Evolutionary conservation across 2,888 invertebrate genomes (phyloP), one percentile per base, ranked within the genome.

Genomic region (Meloe dianella): DNA sequence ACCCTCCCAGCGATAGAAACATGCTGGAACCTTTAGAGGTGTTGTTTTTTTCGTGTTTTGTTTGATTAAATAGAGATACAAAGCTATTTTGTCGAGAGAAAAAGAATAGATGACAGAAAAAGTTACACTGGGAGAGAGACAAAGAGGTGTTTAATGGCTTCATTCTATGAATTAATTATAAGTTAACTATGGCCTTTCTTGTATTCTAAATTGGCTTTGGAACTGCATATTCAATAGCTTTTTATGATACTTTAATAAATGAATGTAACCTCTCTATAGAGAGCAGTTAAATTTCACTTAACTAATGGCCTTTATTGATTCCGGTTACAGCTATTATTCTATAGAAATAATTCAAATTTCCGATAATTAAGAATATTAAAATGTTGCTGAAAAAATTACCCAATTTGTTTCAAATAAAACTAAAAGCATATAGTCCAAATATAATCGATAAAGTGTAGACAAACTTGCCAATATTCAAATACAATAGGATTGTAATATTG

Each of bases 31-130:
- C 14, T 14, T 27, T 27, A 14, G 14, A 7, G 54, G 14, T 8
- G 54, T 24, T 41, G 1, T 41, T 41, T 66, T 61, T 29, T 54
- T 41, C 22, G 20, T 57, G 62, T 56, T 65, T 65, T 65, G 62
- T 68, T 68, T 65, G 65, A 65, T 65, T 65, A 65, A 68, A 65
- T 65, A 68, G 65, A 54, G 54, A 54, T 47, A 14, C 24, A 54
- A 54, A 51, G 24, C 24, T 51, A 22, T 10, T 22, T 22, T 22
- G n/a, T n/a, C n/a, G n/a, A n/a, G n/a, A n/a, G 3, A 47, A 47
- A 47, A 51, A 20, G 2, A 9, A 47, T 20, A 2, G 20, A 8
- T 1, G 1, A 17, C 2, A 17, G 20, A 9, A 20, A 47, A 20
- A 17, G 47, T 9, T 20, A 17, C 41, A 17, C 17, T 1, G 5